Base-by-base conservation (phyloP, 64 coral and sea anemone genomes). In the Montipora capricornis region DNA sequence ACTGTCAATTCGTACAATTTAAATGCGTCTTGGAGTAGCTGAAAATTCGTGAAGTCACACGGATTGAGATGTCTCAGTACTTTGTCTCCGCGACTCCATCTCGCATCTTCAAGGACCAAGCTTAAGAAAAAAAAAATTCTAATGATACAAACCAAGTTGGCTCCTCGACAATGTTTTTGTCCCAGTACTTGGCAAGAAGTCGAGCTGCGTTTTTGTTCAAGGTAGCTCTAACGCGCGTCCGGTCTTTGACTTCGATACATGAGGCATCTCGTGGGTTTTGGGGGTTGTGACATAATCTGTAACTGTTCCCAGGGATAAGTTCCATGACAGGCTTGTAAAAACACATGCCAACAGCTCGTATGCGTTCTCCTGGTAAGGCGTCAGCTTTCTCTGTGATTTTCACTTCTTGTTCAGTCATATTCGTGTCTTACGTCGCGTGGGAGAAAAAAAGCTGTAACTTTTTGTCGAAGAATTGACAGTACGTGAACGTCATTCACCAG, bases 331-430 rank as follows among this genome's bases (percentile, higher is more conserved):
- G 76, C 46, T 78, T 78, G 15, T 78, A 49, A 20, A 50, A 78
- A 50, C 76, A 78, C 76, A 78, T 78, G 12, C 47, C 76, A 79
- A 79, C 76, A 51, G 76, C 76, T 1, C 15, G 15, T 4, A 79
- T 7, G 47, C 47, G 11, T 79, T 73, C 19, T 4, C 70, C 70
- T 73, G 70, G 70, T 20, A 73, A 0, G 70, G 70, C 19, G 24
- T 73, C 70, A 4, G 5, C 70, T 73, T 73, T 79, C 76, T 79
- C 76, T n/a, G 15, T 14, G n/a, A 79, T 79, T 79, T 79, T 74
- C n/a, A 74, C 71, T 74, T 74, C 29, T 29, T 29, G 29, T 1
- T 29, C 29, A 29, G 29, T 29, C 29, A 29, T 29, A 29, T 29
- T 29, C 29, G 29, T 29, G 29, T 29, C 29, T 29, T 29, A 29